Conservation (phyloP, 2,888 invertebrate species). For the Archips xylosteana region DNA sequence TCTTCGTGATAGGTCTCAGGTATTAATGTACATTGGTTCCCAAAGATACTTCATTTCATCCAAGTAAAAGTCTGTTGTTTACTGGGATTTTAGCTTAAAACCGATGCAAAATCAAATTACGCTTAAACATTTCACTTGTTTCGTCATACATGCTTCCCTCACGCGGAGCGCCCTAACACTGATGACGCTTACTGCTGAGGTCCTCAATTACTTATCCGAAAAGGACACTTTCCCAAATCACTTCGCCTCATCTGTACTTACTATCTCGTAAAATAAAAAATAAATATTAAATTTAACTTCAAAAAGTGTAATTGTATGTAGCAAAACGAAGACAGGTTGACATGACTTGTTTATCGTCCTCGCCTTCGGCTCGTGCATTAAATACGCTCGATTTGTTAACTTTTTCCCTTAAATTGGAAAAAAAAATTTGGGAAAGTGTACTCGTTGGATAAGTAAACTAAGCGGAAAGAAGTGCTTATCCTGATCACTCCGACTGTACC, state of each 20-base stretch:
- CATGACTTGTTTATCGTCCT: too few relatives aligned
- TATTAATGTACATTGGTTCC: too few relatives aligned
- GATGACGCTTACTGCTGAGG: background rate
- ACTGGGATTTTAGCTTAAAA: background rate
- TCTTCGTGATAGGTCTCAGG: too few relatives aligned
- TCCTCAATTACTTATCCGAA: background rate
- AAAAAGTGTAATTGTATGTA: too few relatives aligned
- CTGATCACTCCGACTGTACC: background rate
- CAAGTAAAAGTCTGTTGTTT: too few relatives aligned
- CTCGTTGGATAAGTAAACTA: background rate
- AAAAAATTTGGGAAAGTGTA: background rate
- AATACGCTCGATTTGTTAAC: too few relatives aligned
- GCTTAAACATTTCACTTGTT: slow-evolving; percentile 2
- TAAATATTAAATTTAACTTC: too few relatives aligned
- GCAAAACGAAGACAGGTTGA: too few relatives aligned
- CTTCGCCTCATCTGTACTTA: too few relatives aligned
- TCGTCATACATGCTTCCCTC: background rate
- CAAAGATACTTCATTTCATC: too few relatives aligned
- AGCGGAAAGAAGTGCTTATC: background rate
- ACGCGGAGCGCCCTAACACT: slow-evolving; percentile 1
- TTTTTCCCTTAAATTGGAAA: background rate
- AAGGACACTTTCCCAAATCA: background rate
- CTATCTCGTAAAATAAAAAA: too few relatives aligned
- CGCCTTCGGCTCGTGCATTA: too few relatives aligned
- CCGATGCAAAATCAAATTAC: background rate